These are phyloP conservation scores for Anisognathus igniventris DNA, from an alignment of 2,797 vertebrate genomes.

Conservation along the genomic window DNA sequence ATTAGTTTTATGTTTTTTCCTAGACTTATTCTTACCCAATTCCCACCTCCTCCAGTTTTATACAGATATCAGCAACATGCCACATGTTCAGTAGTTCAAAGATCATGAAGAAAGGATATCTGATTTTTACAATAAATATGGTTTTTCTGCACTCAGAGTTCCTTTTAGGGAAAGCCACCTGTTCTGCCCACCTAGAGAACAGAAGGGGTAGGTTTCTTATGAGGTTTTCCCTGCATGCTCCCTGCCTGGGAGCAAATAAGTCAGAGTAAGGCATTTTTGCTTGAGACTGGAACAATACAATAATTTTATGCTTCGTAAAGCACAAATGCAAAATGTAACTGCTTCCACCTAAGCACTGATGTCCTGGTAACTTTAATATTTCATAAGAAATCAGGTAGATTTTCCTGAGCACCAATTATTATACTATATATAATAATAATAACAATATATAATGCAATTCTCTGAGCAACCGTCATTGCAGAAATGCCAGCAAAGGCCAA, in stretches of 20 bases:
- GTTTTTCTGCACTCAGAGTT: neutral
- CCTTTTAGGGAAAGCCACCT: neutral
- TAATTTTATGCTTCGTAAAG: neutral
- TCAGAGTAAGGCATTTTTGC: neutral
- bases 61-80: neutral
- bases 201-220: neutral
- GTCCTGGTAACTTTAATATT: neutral
- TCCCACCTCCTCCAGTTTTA: neutral
- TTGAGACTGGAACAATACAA: neutral
- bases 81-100: neutral
- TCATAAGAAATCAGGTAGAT: neutral
- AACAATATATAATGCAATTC: neutral
- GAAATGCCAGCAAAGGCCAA: neutral
- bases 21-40: neutral
- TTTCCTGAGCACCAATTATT: neutral
- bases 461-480: neutral
- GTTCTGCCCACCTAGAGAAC: accelerated
- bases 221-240: neutral
- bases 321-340: neutral
- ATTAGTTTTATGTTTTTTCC: neutral
- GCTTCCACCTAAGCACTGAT: neutral
- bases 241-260: neutral
- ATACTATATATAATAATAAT: neutral
- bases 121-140: neutral
- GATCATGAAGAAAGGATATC: neutral